Conservation (phyloP, 2,888 invertebrate species). For the Pollenia angustigena region DNA sequence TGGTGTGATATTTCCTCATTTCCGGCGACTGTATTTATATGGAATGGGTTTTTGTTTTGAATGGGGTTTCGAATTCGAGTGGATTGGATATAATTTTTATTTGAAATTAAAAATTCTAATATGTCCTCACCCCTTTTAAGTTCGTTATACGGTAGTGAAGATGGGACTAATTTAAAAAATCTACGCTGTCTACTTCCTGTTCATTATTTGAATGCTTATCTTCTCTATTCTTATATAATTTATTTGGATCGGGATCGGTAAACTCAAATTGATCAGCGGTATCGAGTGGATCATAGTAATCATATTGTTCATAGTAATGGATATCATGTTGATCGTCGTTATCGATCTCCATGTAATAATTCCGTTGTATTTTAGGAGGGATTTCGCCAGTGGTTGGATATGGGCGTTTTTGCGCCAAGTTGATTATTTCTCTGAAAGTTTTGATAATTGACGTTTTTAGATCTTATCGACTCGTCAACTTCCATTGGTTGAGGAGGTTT, state of each 20-base stretch:
- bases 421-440: constrained; percentile 6
- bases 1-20: neutral
- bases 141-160: constrained; percentile 7
- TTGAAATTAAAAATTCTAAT: neutral
- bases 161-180: neutral
- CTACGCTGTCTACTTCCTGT: neutral
- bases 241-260: neutral
- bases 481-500: constrained; percentile 8
- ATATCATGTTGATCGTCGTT: neutral
- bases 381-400: neutral
- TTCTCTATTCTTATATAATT: neutral
- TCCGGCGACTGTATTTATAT: neutral
- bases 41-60: neutral
- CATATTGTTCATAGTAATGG: neutral
- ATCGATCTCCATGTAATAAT: constrained; percentile 3
- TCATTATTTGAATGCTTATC: too few species aligned
- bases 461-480: neutral
- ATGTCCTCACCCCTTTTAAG: neutral
- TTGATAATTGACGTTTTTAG: neutral
- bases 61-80: neutral
- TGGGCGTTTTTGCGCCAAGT: constrained; percentile 2
- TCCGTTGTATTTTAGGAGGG: neutral
- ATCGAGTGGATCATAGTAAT: neutral
- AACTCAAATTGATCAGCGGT: neutral
- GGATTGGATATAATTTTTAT: neutral